Conservation (phyloP, 2,113 vertebrate genomes). For the Oncorhynchus masou region DNA sequence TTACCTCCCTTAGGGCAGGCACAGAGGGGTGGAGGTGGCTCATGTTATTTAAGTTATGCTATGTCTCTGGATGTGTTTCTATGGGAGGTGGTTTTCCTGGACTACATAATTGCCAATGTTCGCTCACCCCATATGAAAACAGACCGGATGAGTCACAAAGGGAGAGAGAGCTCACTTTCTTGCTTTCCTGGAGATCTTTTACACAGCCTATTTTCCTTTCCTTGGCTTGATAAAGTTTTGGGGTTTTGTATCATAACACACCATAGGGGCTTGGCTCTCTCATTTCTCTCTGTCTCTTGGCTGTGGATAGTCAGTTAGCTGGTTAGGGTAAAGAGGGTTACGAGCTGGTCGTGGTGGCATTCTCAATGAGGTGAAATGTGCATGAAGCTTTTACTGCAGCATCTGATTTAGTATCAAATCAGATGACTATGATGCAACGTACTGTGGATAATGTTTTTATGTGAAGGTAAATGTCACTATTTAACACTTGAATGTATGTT, state of each 20-base stretch:
- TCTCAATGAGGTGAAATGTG: not conserved
- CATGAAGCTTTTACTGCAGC: conserved; percentile 11
- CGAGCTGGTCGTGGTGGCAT: not conserved
- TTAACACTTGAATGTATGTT: not conserved
- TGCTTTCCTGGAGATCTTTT: not conserved
- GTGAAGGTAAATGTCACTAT: not conserved
- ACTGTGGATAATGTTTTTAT: not conserved
- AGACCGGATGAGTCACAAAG: too few relatives aligned
- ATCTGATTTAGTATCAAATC: not conserved
- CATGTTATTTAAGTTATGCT: not conserved
- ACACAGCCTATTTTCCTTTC: not conserved
- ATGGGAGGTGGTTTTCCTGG: not conserved
- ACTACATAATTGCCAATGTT: not conserved
- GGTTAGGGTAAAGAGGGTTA: not conserved
- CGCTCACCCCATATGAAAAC: too few relatives aligned
- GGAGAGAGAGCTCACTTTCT: too few relatives aligned
- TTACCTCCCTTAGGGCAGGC: not conserved
- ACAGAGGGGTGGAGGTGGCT: not conserved
- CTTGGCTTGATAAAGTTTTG: not conserved
- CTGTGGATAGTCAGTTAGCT: not conserved
- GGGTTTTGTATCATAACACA: not conserved
- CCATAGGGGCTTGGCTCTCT: not conserved
- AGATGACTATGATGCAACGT: not conserved
- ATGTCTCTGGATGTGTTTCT: too few relatives aligned
- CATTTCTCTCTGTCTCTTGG: conserved; percentile 1